A percentile compares a stretch with the other conserved stretches of the same genome.
These are phyloP conservation scores for Argyresthia goedartella DNA, from an alignment of 2,888 invertebrate genomes.

Conservation along the genomic window DNA sequence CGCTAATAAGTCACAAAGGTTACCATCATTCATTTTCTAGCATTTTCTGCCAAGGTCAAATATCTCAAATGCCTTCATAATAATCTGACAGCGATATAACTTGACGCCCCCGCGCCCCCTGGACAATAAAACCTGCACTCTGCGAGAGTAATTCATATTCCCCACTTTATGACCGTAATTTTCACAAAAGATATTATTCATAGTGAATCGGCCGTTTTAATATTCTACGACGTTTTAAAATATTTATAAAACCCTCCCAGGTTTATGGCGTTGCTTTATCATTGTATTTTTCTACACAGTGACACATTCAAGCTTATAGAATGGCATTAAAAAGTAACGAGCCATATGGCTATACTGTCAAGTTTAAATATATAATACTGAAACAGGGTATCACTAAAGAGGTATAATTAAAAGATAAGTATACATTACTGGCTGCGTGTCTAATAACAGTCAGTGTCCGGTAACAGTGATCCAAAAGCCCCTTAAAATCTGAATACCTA, in stretches of 20 bases:
- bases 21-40: too few species aligned
- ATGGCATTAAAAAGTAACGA: neutral
- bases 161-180: conserved; percentile 57
- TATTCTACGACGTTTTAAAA: conserved; percentile 60
- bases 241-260: conserved; percentile 46
- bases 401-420: too few species aligned
- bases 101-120: conserved; percentile 12
- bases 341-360: too few species aligned
- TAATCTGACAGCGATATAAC: neutral
- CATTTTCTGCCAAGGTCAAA: too few species aligned
- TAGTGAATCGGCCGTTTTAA: conserved; percentile 50
- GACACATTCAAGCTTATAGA: too few species aligned
- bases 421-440: too few species aligned
- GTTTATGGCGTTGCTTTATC: neutral
- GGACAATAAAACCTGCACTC: conserved; percentile 62
- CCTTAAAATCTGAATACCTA: too few species aligned
- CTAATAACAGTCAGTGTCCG: too few species aligned
- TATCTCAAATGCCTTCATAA: too few species aligned
- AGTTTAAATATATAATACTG: neutral
- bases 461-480: too few species aligned
- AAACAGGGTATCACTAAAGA: neutral
- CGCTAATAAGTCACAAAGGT: too few species aligned
- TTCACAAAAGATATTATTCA: conserved; percentile 50
- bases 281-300: too few species aligned
- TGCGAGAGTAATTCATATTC: conserved; percentile 54